Conservation (phyloP, 2,797 vertebrate genomes). For the Ptychadena robeensis region DNA sequence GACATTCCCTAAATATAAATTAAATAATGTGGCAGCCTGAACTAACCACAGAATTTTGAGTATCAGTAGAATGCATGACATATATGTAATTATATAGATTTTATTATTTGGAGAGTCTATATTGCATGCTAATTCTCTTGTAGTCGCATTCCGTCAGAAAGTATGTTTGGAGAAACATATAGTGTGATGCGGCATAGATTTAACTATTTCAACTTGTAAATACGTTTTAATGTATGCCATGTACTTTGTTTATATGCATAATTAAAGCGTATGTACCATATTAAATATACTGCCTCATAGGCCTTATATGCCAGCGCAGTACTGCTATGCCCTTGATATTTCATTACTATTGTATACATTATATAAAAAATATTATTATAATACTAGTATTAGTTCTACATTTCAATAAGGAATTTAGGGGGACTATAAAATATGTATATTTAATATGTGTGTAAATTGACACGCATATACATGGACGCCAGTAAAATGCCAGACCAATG, state of each 20-base stretch:
- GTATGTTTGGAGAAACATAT: constrained; percentile 66
- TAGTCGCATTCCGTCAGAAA: background rate
- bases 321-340: too few species aligned
- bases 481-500: background rate
- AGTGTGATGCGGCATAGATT: constrained; percentile 70
- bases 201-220: too few species aligned
- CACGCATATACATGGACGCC: background rate
- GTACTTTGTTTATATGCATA: too few species aligned
- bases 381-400: background rate
- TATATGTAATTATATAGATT: background rate
- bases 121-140: background rate
- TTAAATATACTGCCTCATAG: too few species aligned
- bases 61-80: background rate
- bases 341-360: too few species aligned
- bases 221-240: too few species aligned
- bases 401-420: background rate
- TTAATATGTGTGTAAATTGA: background rate
- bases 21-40: background rate
- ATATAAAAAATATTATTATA: too few species aligned
- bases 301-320: too few species aligned
- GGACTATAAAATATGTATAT: background rate
- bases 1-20: constrained; percentile 4
- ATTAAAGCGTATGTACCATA: too few species aligned
- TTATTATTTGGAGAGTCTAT: background rate
- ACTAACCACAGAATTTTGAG: background rate